Evolutionary conservation across 1,140 invertebrate genomes (phyloP), one percentile per base, ranked within the genome.

Genomic region (Tachypleus tridentatus): DNA sequence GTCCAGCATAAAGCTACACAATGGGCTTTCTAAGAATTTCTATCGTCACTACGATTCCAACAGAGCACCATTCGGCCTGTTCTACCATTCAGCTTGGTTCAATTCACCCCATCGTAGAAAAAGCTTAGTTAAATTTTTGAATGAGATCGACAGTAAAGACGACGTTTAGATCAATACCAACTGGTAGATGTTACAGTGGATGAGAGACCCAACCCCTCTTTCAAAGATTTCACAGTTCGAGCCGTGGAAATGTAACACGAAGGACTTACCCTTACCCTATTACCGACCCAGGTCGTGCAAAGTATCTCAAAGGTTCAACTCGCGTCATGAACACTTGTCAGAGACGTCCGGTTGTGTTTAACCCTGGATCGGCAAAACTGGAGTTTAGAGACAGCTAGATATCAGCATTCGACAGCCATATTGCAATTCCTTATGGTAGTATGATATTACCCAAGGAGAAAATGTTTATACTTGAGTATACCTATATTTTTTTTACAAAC

Each of bases 21-120:
- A n/a, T n/a, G n/a, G n/a, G n/a, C 81, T 96, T 9, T 86, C 93
- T 77, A 95, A 95, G 75, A 96, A 96, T 75, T 94, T 94, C 74
- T 87, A 94, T 74, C 82, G 91, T 72, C 92, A 95, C 79, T 95
- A 93, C 73, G 91, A 89, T 54, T 89, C 87, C 7, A 94, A 94
- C 80, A 89, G 91, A 73, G 88, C 91, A 67, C 91, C 91, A 47
- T 93, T 95, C 73, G 91, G 91, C 56, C 75, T 94, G n/a, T 95
- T 88, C 78, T 95, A 94, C 72, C 91, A 95, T 74, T 91, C 91
- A 4, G 91, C 92, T 3, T 95, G 91, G 91, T 94, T 95, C 77
- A 93, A 89, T 0, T 90, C 93, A 73, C 86, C 89, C 1, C 91
- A 94, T 73, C 91, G 94, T 77, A 93, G 93, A 76, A 90, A 79